phyloP scores from a whole-genome alignment of 2,888 invertebrate species.

The Panopea generosa region DNA sequence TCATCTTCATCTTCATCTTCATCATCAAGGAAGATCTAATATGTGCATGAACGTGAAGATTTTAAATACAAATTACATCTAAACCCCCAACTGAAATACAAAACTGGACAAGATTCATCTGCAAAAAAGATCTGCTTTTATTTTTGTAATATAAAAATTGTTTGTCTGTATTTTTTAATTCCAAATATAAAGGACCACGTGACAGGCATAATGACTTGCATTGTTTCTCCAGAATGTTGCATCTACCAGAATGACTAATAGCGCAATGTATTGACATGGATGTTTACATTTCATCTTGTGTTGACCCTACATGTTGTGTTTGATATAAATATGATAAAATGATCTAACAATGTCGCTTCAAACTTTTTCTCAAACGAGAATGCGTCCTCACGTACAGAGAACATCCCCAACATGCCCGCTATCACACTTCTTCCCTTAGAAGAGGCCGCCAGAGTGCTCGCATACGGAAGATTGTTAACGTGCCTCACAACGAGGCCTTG shows the following conservation, averaged over 20 bases:
- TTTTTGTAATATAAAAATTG: too few species aligned
- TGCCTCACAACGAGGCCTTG: slow-evolving; percentile 14
- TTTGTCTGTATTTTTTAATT: too few species aligned
- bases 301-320: slow-evolving; percentile 41
- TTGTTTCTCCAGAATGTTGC: too few species aligned
- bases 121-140: too few species aligned
- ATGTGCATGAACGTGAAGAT: background rate
- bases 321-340: slow-evolving; percentile 38
- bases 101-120: slow-evolving; percentile 10
- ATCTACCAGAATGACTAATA: slow-evolving; percentile 31
- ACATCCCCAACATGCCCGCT: slow-evolving; percentile 23
- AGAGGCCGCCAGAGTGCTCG: slow-evolving; percentile 10
- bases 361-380: slow-evolving; percentile 20
- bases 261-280: slow-evolving; percentile 13
- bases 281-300: slow-evolving; percentile 26
- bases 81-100: background rate
- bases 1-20: too few species aligned
- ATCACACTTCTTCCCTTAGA: slow-evolving; percentile 24
- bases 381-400: slow-evolving; percentile 20
- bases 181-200: too few species aligned
- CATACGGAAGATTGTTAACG: slow-evolving; percentile 35
- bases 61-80: background rate
- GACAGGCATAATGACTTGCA: too few species aligned
- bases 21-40: too few species aligned
- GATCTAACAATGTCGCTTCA: slow-evolving; percentile 19